Base-by-base conservation (phyloP, 2,797 vertebrate species). In the Sphenodon punctatus region DNA sequence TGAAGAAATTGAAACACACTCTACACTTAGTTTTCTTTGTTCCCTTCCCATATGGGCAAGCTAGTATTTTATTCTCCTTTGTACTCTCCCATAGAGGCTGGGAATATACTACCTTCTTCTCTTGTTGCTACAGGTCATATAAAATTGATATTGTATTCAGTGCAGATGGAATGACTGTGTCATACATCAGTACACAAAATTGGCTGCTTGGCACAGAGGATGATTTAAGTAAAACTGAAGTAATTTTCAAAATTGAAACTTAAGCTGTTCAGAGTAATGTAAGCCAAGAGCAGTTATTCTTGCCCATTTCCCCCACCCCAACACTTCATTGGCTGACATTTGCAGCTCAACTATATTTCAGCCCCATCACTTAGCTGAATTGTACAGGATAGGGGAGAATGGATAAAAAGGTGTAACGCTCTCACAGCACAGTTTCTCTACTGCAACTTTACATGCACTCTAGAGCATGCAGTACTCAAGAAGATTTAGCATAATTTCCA, bases 221-320 rank as follows among this genome's bases (percentile, higher is more conserved):
- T 88, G 90, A 91, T 93, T 93, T 90, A 95, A 95, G 85, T 89
- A 93, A 94, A 95, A 90, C 88, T 67, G 76, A 93, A 93, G 92
- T 93, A 75, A 93, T 92, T 93, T 94, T 91, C 90, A 82, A 92
- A 94, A 93, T 91, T 84, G 92, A 92, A 95, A 95, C 77, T 92
- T 94, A 92, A 95, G 89, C 92, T 89, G 72, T 86, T 91, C 69
- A 83, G n/a, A n/a, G 88, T 74, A 80, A 30, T 85, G 66, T 68
- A 85, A 93, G 91, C 89, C 92, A 95, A 94, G 71, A 42, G 74
- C 75, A 59, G 19, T 90, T 93, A 93, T 89, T 92, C 93, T 92
- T 90, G 86, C n/a, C 8, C 6, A 7, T 6, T 3, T 16, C 36
- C 22, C 2, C 10, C 19, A 6, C 3, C 39, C 87, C 91, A 92